These are phyloP conservation scores for Sitophilus oryzae DNA, from an alignment of 1,140 invertebrate species.

Conservation along the genomic window DNA sequence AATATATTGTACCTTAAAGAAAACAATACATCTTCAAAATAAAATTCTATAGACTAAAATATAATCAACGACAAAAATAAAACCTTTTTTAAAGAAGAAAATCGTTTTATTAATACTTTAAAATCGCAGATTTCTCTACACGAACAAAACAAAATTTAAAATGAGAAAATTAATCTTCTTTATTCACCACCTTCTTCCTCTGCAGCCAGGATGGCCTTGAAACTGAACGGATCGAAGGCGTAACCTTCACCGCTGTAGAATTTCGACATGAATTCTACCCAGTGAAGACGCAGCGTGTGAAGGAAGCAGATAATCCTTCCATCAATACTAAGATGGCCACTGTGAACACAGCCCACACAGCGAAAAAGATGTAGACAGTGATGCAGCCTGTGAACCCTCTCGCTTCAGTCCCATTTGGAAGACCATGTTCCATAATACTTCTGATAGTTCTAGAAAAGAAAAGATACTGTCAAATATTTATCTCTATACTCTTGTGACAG, in stretches of 20 bases:
- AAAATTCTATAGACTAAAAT: no score
- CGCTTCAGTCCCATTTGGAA: slow-evolving; percentile 59
- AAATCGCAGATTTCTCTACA: no score
- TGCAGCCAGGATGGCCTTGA: slow-evolving; percentile 73
- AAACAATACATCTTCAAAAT: no score
- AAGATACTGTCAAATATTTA: neutral
- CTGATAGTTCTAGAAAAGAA: slow-evolving; percentile 71
- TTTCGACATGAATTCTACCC: slow-evolving; percentile 98
- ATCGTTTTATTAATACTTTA: no score
- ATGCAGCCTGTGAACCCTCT: slow-evolving; percentile 58
- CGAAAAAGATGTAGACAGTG: slow-evolving; percentile 72
- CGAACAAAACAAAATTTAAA: no score
- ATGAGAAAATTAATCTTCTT: no score
- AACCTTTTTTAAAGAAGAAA: no score
- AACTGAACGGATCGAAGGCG: slow-evolving; percentile 88
- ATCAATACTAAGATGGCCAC: slow-evolving; percentile 86
- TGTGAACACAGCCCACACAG: slow-evolving; percentile 78
- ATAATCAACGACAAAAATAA: no score
- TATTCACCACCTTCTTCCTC: slow-evolving; percentile 43
- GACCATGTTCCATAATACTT: slow-evolving; percentile 88
- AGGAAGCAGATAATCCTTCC: slow-evolving; percentile 87
- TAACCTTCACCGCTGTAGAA: slow-evolving; percentile 89
- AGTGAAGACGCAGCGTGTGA: slow-evolving; percentile 80
- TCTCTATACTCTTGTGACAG: no score
- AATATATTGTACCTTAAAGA: no score